Conservation (phyloP, 92 coral and sea anemone species). For the Pocillopora meandrina region DNA sequence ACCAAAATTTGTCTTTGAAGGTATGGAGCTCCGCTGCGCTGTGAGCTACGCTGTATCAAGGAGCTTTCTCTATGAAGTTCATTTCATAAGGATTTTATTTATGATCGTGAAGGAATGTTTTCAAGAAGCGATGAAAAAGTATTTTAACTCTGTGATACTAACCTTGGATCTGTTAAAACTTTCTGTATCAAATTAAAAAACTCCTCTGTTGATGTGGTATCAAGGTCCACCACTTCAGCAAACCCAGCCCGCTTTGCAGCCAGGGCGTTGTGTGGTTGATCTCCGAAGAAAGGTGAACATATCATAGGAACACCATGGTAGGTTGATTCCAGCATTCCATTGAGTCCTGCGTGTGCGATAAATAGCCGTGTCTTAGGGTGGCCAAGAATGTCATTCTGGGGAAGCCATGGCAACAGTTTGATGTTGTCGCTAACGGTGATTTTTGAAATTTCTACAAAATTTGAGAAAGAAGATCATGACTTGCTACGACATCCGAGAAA, state of each 20-base stretch:
- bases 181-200: slow-evolving; percentile 15
- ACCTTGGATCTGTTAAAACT: slow-evolving; percentile 22
- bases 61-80: too few species aligned
- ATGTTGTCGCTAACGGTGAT: slow-evolving; percentile 45
- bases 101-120: neutral
- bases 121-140: neutral
- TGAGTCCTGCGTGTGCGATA: slow-evolving; percentile 56
- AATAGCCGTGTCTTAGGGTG: slow-evolving; percentile 62
- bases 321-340: slow-evolving; percentile 54
- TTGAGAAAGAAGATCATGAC: neutral
- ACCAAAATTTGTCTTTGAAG: too few species aligned
- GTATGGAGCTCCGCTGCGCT: too few species aligned
- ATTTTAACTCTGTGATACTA: neutral
- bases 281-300: slow-evolving; percentile 54
- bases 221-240: slow-evolving; percentile 42
- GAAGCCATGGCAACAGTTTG: slow-evolving; percentile 60
- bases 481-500: neutral
- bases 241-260: slow-evolving; percentile 46
- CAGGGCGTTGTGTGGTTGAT: slow-evolving; percentile 55
- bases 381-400: slow-evolving; percentile 76
- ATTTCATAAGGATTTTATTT: too few species aligned
- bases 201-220: slow-evolving; percentile 30
- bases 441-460: slow-evolving; percentile 16
- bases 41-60: too few species aligned
- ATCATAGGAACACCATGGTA: slow-evolving; percentile 74